Evolutionary conservation across 2,113 vertebrate species (phyloP).

Genomic region (Lates calcarifer): DNA sequence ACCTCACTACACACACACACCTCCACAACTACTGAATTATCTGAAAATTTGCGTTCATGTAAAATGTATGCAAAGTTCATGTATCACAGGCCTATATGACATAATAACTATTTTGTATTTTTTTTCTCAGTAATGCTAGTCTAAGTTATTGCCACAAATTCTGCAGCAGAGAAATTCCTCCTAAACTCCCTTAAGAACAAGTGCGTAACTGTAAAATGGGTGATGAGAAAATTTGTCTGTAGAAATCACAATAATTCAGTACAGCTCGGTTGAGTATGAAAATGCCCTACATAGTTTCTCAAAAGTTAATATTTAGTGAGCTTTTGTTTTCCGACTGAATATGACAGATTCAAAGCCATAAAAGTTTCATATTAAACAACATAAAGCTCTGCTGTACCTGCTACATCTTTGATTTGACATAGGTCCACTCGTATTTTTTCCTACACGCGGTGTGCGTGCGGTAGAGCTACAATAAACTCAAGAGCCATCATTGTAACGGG

Average conservation of each 20-base stretch:
- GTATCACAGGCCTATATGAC: background rate
- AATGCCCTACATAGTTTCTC: background rate
- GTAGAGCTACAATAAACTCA: constrained; percentile 26
- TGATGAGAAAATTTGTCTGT: background rate
- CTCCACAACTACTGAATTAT: background rate
- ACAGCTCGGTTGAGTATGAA: background rate
- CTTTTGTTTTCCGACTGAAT: background rate
- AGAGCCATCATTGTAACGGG: constrained; percentile 48
- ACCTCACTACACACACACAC: background rate
- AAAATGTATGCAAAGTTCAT: background rate
- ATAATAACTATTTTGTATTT: background rate
- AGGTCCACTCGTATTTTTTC: background rate
- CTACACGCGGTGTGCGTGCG: background rate
- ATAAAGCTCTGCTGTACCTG: background rate
- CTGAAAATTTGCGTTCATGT: background rate
- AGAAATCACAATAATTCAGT: background rate
- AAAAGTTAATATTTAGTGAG: background rate
- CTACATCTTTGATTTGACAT: background rate
- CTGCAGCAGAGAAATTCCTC: background rate
- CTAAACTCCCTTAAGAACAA: too few species aligned
- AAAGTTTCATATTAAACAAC: background rate
- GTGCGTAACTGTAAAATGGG: background rate
- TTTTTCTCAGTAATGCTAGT: background rate
- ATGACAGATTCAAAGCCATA: background rate
- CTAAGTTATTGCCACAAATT: background rate